phyloP scores from a whole-genome alignment of 2,797 vertebrate species.

The Malurus leucopterus region DNA sequence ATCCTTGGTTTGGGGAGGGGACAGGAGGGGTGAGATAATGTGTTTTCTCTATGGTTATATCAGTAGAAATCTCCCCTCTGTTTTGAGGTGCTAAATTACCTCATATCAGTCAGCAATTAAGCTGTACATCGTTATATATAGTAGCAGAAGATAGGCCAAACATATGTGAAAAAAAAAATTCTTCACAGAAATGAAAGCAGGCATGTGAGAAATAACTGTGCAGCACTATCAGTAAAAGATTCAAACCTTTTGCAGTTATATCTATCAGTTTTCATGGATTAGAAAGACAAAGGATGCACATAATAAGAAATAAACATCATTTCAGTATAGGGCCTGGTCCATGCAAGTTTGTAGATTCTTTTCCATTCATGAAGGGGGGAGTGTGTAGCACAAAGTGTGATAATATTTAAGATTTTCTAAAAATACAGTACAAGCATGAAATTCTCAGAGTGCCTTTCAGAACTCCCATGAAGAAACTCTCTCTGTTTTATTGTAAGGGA shows the following conservation, averaged over 20 bases:
- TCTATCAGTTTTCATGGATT: background rate
- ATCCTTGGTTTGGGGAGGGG: background rate
- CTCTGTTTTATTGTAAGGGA: background rate
- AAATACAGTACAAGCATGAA: background rate
- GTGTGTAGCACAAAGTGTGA: background rate
- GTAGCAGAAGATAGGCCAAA: background rate
- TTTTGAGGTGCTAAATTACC: background rate
- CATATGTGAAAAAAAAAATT: background rate
- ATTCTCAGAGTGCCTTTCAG: background rate
- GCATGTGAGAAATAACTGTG: background rate
- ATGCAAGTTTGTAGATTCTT: background rate
- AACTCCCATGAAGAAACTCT: background rate
- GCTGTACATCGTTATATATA: background rate
- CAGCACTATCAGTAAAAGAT: background rate
- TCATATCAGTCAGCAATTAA: background rate
- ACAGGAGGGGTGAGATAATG: background rate
- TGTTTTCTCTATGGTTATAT: background rate
- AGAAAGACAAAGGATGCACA: background rate
- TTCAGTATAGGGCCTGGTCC: background rate
- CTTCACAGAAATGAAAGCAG: background rate
- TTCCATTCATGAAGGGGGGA: background rate
- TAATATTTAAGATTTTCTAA: background rate
- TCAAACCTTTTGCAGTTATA: background rate
- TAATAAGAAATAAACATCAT: background rate
- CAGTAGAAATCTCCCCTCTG: background rate